phyloP scores from a whole-genome alignment of 2,888 invertebrate species.

The Drosophila meridiana region DNA sequence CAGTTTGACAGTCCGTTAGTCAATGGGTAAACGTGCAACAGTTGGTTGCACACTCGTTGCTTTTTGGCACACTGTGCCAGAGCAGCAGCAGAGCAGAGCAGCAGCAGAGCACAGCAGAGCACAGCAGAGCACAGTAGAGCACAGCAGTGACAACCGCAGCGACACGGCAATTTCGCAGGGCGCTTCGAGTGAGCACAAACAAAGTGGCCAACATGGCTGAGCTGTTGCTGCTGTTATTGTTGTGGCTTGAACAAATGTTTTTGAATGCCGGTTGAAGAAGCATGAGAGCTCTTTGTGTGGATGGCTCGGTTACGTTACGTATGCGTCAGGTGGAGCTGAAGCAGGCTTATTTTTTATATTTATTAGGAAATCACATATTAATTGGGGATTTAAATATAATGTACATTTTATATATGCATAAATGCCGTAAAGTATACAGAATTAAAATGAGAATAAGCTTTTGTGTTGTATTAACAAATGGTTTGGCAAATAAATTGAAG shows the following conservation, averaged over 20 bases:
- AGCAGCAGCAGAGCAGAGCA: not conserved
- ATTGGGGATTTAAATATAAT: too few species aligned
- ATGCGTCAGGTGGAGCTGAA: not conserved
- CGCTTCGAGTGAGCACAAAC: slow-evolving; percentile 33
- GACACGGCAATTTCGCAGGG: slow-evolving; percentile 51
- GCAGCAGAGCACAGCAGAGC: slow-evolving; percentile 17
- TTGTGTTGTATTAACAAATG: too few species aligned
- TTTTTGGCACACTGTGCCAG: slow-evolving; percentile 23
- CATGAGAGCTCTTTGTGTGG: slow-evolving; percentile 1
- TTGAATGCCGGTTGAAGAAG: slow-evolving; percentile 9
- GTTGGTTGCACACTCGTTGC: slow-evolving; percentile 43
- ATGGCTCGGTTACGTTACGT: slow-evolving; percentile 10
- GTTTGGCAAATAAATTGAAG: too few species aligned
- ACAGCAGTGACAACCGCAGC: slow-evolving; percentile 48
- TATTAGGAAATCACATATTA: not conserved
- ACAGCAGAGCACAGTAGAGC: not conserved
- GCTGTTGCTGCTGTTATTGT: slow-evolving; percentile 5
- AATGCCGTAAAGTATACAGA: not conserved
- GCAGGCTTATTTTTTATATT: not conserved
- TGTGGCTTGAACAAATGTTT: slow-evolving; percentile 20
- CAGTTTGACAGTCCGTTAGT: slow-evolving; percentile 47
- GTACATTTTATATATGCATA: not conserved
- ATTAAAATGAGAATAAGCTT: not conserved
- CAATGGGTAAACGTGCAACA: slow-evolving; percentile 45
- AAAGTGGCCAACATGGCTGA: slow-evolving; percentile 32